Base-by-base conservation (phyloP, 2,797 vertebrate genomes). In the Triplophysa bombifrons region DNA sequence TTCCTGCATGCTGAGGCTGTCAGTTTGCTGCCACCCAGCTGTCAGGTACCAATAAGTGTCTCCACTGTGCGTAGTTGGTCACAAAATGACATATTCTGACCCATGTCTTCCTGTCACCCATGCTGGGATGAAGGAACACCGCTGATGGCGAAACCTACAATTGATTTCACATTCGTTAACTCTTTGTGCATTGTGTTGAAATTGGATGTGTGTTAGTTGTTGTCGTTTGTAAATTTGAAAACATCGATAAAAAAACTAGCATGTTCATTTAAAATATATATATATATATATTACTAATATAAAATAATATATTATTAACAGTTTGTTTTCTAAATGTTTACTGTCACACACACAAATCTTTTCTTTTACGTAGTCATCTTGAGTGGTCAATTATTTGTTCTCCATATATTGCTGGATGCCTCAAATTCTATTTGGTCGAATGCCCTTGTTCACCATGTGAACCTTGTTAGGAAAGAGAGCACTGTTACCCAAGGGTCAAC, bases 1-100 rank as follows among this genome's bases (percentile, higher is more conserved):
- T 80, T 81, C 78, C 81, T 78, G 63, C 79, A 83, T 78, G 83
- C 84, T 83, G 51, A 19, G 83, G 60, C 84, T 87, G 83, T 86
- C 86, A 84, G 82, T 84, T 82, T 65, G 78, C 82, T 82, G 75
- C 72, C 72, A 78, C 83, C 74, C 78, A 77, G 82, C 83, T 85
- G 85, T 86, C 87, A 87, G 82, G 82, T 81, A 65, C 63, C 69
- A 72, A 58, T 13, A 50, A 58, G 41, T 74, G 68, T 83, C 19
- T 80, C 50, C 74, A 78, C 68, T 50, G 46, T 80, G 76, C 68
- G 70, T 72, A 63, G 65, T 73, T 75, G 80, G 67, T 84, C 77
- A 80, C 61, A 13, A 38, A 55, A 55, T 20, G 19, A 71, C 85
- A 80, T 60, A 73, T 50, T 56, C 65, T 83, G 70, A 82, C 83